A percentile compares a stretch with the other conserved stretches of the same genome.
phyloP scores from a whole-genome alignment of 2,797 vertebrate species.

The Melanotaenia boesemani region DNA sequence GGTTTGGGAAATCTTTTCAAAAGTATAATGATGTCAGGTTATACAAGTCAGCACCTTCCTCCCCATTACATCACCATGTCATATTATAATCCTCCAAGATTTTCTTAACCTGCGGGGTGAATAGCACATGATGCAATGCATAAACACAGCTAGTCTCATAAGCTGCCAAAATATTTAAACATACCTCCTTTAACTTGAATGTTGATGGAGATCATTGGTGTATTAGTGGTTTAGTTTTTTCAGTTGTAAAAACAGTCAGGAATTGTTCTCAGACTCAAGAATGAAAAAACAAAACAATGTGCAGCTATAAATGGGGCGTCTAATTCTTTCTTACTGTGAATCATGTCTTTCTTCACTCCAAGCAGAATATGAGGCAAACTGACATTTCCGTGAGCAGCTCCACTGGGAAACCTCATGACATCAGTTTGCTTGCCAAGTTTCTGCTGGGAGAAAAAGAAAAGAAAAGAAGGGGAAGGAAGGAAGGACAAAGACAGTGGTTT shows the following conservation, averaged over 20 bases:
- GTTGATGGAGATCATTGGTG: neutral
- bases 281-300: constrained; percentile 26
- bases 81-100: constrained; percentile 40
- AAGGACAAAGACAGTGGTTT: neutral
- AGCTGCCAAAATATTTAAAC: constrained; percentile 43
- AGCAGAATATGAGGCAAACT: constrained; percentile 35
- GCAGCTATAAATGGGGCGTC: constrained; percentile 24
- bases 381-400: constrained; percentile 50
- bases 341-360: constrained; percentile 31
- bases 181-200: constrained; percentile 13
- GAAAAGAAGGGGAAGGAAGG: constrained; percentile 12
- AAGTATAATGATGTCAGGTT: constrained; percentile 41
- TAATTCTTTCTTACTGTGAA: constrained; percentile 24
- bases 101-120: constrained; percentile 12
- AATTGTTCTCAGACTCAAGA: neutral
- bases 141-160: constrained; percentile 16
- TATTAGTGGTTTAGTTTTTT: neutral
- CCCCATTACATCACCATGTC: constrained; percentile 42
- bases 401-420: constrained; percentile 63
- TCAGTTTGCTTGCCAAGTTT: constrained; percentile 47
- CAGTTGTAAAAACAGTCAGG: neutral
- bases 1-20: constrained; percentile 13
- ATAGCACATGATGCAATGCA: constrained; percentile 47
- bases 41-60: constrained; percentile 23
- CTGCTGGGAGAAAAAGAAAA: neutral